A percentile compares a stretch with the other conserved stretches of the same genome.
phyloP scores from a whole-genome alignment of 2,113 vertebrate species.

The Neolamprologus variostigma region DNA sequence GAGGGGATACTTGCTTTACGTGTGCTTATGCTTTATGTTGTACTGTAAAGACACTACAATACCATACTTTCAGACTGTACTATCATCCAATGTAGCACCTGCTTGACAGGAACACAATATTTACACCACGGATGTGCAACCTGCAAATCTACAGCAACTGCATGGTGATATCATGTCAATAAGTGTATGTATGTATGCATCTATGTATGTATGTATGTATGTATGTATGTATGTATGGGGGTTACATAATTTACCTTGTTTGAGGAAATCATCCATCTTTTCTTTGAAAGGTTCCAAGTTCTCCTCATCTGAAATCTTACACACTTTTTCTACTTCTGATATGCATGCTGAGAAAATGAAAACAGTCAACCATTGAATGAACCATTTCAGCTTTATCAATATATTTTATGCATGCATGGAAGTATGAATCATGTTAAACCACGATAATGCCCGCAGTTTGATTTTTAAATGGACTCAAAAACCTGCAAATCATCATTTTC shows the following conservation, averaged over 20 bases:
- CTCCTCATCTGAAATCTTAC: slow-evolving; percentile 82
- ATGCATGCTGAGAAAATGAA: slow-evolving; percentile 78
- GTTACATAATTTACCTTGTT: slow-evolving; percentile 76
- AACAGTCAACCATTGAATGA: not conserved
- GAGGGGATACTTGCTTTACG: not conserved
- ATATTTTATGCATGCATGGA: not conserved
- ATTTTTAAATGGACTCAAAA: not conserved
- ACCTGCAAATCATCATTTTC: not conserved
- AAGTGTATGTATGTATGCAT: not conserved
- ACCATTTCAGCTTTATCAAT: not conserved
- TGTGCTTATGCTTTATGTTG: not conserved
- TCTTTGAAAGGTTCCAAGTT: slow-evolving; percentile 94
- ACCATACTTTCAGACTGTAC: not conserved
- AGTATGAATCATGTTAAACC: not conserved
- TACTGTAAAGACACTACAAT: not conserved
- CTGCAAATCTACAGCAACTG: not conserved
- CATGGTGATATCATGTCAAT: not conserved
- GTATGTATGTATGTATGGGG: not conserved
- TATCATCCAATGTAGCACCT: not conserved
- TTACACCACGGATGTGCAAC: not conserved
- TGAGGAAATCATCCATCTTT: slow-evolving; percentile 88
- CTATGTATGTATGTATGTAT: not conserved
- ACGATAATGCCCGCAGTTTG: not conserved
- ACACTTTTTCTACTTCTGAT: slow-evolving; percentile 88
- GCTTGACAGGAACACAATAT: not conserved